Base-by-base conservation (phyloP, 2,888 invertebrate species). In the Myopa tessellatipennis region DNA sequence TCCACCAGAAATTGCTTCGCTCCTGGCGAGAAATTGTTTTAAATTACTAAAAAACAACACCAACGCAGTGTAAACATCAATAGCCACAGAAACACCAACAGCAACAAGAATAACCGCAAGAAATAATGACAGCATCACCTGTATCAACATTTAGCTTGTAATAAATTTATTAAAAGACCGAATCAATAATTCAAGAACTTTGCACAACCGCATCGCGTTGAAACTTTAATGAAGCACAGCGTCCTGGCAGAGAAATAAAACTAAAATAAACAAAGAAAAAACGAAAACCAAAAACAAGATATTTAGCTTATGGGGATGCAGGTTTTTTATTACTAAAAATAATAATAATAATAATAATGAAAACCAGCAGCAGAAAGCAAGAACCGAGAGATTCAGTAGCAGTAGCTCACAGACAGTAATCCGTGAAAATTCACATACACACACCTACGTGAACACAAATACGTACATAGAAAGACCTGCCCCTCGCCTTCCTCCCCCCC, bases 141-240 rank as follows among this genome's bases (percentile, higher is more conserved):
- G 55, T 12, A 69, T 26, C 50, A 69, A 14, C 45, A 50, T 50
- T 50, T 50, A 69, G 45, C 50, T 69, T 45, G 69, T 26, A 12
- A 69, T 50, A 50, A 69, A 69, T 69, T 69, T 50, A 69, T 69
- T 18, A 69, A 69, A 69, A 50, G n/a, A 50, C 4, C 38, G 34
- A 38, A 58, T 71, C 71, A 58, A 71, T 71, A 71, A 71, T 71
- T 71, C 71, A 58, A 60, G 50, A 36, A 58, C 71, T 58, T 36
- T 36, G 71, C 58, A 58, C 58, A 58, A 60, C 71, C 71, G 71
- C 71, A 71, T 36, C 58, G 71, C 71, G 71, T 60, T 71, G 60
- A 71, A 71, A 60, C 58, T 40, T 71, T 71, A 60, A 71, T 71
- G 71, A 71, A 71, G 71, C 71, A 12, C 36, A 60, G 58, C 71